Evolutionary conservation across 1,140 invertebrate genomes (phyloP).

Genomic region (Hycleus cichorii): DNA sequence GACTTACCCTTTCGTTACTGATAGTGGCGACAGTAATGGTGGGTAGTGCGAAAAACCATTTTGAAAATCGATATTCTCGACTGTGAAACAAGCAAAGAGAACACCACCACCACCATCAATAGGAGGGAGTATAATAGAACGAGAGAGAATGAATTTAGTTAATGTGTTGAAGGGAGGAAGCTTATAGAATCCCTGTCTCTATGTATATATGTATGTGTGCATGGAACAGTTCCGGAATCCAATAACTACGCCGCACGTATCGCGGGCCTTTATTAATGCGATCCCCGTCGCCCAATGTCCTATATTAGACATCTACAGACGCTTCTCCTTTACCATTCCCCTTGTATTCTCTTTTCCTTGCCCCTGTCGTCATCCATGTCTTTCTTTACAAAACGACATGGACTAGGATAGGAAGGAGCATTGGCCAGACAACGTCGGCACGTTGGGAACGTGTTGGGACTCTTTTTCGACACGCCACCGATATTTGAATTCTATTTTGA

Average conservation of each 20-base stretch:
- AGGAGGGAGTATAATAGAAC: not conserved
- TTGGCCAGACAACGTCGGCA: not conserved
- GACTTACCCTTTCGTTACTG: conserved; percentile 11
- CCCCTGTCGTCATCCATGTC: not conserved
- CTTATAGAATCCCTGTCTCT: conserved; percentile 3
- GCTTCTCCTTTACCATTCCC: conserved; percentile 1
- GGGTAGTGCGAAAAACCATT: conserved; percentile 11
- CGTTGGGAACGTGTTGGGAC: conserved; percentile 6
- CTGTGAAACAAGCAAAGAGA: not conserved
- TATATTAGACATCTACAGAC: conserved; percentile 19
- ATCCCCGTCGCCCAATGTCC: conserved; percentile 19
- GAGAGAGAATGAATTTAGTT: not conserved
- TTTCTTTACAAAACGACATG: not conserved
- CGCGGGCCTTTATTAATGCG: conserved; percentile 18
- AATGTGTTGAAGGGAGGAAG: not conserved
- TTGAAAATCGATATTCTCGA: conserved; percentile 15
- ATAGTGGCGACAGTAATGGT: no score
- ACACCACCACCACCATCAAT: not conserved
- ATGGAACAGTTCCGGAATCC: conserved; percentile 16
- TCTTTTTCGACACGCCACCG: conserved; percentile 2
- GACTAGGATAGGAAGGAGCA: no score
- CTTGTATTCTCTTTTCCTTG: not conserved
- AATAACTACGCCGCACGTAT: conserved; percentile 20
- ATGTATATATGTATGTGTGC: not conserved
- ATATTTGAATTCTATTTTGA: conserved; percentile 16